Evolutionary conservation across 2,888 invertebrate species (phyloP), one percentile per base, ranked within the genome.

Genomic region (Eristalinus aeneus): DNA sequence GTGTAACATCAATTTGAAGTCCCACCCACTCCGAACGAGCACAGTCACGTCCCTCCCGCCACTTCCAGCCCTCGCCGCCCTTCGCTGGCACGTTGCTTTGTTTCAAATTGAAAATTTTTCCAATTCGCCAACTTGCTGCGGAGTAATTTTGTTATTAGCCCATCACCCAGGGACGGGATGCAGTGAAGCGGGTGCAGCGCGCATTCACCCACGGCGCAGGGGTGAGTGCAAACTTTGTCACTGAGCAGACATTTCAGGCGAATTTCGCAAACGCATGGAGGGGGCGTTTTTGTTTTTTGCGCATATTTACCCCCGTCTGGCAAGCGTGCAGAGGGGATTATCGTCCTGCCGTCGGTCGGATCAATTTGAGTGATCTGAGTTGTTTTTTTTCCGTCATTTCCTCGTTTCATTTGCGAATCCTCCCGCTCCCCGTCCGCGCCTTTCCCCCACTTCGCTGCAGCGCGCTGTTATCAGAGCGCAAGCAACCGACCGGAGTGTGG

Each of bases 111-210:
- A 54, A 78, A 78, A 65, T 64, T 22, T 64, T 39, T 39, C 4
- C 39, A 39, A 39, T 16, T 39, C n/a, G 39, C 39, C 39, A 39
- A 56, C 77, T 78, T 61, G 78, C 65, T 71, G 65, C 71, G 46
- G 58, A 71, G 78, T 78, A 72, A 71, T 78, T 77, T 71, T 46
- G 64, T 78, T 78, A 72, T 65, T 65, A 78, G 64, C n/a, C n/a
- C n/a, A n/a, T n/a, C n/a, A n/a, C n/a, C 71, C 31, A 64, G 23
- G n/a, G 73, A 20, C 54, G 34, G 53, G 27, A 16, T n/a, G n/a
- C n/a, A 58, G 11, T n/a, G 68, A 36, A 69, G 56, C 22, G 56
- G 16, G 12, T 56, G 34, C n/a, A n/a, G n/a, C n/a, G n/a, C n/a
- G n/a, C n/a, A n/a, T n/a, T n/a, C n/a, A n/a, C n/a, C n/a, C n/a